These are phyloP conservation scores for Castor canadensis DNA, from an alignment of 2,113 vertebrate genomes.

Conservation along the genomic window DNA sequence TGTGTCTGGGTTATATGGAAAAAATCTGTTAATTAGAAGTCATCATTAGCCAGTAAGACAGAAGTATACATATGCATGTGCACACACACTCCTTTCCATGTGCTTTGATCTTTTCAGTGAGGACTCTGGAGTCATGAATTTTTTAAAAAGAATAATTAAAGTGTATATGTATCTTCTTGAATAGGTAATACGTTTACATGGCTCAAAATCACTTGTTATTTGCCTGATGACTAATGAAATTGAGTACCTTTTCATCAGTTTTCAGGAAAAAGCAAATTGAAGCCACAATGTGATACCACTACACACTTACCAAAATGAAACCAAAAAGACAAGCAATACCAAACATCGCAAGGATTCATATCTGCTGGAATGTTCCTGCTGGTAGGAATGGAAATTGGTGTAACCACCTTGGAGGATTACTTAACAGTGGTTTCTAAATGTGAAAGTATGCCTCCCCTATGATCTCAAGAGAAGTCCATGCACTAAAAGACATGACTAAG, in stretches of 20 bases:
- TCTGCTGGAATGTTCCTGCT: background rate
- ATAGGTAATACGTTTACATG: background rate
- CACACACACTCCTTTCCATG: background rate
- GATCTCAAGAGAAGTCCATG: background rate
- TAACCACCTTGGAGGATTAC: background rate
- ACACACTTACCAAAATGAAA: background rate
- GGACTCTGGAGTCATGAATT: background rate
- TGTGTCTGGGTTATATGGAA: background rate
- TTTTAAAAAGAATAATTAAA: slow-evolving; percentile 25
- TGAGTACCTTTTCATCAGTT: background rate
- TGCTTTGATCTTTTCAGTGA: background rate
- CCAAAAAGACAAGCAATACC: background rate
- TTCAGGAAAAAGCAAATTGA: background rate
- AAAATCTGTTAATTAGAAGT: background rate
- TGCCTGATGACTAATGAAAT: background rate
- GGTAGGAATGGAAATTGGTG: background rate
- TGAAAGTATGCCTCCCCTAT: background rate
- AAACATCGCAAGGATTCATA: background rate
- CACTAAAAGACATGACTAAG: background rate
- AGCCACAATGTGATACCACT: background rate
- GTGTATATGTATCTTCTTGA: slow-evolving; percentile 3
- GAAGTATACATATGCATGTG: background rate
- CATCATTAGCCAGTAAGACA: background rate
- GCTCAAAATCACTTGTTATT: background rate
- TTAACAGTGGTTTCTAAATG: background rate